Percentiles rank a stretch among this genome's conserved stretches.
These are phyloP conservation scores for Charadrius vociferus DNA, from an alignment of 2,113 vertebrate genomes.

Conservation along the genomic window DNA sequence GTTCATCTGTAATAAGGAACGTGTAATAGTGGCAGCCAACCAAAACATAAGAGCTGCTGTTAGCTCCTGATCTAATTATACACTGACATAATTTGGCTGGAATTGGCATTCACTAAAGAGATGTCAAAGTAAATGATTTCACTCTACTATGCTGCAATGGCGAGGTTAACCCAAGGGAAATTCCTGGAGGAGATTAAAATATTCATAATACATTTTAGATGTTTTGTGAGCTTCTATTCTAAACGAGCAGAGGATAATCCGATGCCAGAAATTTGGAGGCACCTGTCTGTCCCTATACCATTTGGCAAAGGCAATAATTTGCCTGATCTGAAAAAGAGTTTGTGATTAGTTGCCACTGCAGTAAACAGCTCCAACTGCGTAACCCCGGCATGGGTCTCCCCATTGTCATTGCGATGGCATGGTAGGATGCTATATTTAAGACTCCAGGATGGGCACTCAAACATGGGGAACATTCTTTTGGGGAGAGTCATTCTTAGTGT, in stretches of 20 bases:
- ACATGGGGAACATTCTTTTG: constrained; percentile 74
- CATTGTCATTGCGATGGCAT: constrained; percentile 71
- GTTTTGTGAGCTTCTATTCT: neutral
- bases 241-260: neutral
- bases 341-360: neutral
- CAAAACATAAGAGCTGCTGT: neutral
- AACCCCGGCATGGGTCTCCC: constrained; percentile 32
- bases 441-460: constrained; percentile 58
- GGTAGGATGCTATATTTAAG: constrained; percentile 77
- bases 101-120: neutral
- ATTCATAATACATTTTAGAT: neutral
- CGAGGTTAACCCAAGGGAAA: neutral
- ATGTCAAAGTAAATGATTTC: neutral
- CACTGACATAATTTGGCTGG: neutral
- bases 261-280: neutral
- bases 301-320: neutral
- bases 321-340: neutral
- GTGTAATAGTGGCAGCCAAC: neutral
- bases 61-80: neutral
- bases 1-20: neutral
- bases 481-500: constrained; percentile 48
- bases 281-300: neutral
- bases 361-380: neutral
- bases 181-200: neutral
- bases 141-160: neutral